These are phyloP conservation scores for Mastacembelus armatus DNA, from an alignment of 2,797 vertebrate genomes.

Conservation along the genomic window DNA sequence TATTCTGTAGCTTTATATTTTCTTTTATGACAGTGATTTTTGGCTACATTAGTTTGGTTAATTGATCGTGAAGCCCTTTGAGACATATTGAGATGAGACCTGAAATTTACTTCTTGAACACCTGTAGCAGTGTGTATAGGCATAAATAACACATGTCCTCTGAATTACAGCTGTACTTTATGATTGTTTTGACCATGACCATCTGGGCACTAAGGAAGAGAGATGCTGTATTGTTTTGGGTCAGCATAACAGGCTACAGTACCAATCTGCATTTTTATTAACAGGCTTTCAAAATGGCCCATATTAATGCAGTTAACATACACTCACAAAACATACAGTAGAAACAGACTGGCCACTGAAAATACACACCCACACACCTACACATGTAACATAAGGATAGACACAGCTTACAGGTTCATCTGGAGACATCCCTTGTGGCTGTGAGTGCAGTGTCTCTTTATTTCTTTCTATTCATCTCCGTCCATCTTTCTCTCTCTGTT, in stretches of 20 bases:
- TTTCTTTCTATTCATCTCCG: conserved; percentile 41
- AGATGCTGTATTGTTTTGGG: conserved; percentile 28
- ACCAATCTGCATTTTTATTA: conserved; percentile 44
- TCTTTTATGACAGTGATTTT: background rate
- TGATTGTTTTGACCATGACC: background rate
- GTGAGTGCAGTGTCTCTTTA: no score
- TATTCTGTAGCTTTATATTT: background rate
- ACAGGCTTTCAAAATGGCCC: conserved; percentile 33
- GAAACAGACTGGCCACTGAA: conserved; percentile 31
- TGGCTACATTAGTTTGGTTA: background rate
- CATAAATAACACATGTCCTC: background rate
- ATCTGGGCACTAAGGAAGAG: conserved; percentile 3
- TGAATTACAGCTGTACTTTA: conserved; percentile 7
- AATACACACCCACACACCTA: conserved; percentile 24
- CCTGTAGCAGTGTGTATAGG: background rate
- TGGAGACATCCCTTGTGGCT: conserved; percentile 37
- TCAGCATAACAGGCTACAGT: conserved; percentile 3
- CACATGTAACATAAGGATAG: conserved; percentile 22
- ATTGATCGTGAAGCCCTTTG: conserved; percentile 2
- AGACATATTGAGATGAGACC: background rate
- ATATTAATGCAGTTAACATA: conserved; percentile 45
- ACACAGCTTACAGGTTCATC: conserved; percentile 42
- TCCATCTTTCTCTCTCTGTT: conserved; percentile 37
- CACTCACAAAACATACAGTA: conserved; percentile 12
- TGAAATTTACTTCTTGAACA: background rate